A percentile compares a stretch with the other conserved stretches of the same genome.
phyloP scores from a whole-genome alignment of 1,140 invertebrate species.

The Helicorthomorpha holstii region DNA sequence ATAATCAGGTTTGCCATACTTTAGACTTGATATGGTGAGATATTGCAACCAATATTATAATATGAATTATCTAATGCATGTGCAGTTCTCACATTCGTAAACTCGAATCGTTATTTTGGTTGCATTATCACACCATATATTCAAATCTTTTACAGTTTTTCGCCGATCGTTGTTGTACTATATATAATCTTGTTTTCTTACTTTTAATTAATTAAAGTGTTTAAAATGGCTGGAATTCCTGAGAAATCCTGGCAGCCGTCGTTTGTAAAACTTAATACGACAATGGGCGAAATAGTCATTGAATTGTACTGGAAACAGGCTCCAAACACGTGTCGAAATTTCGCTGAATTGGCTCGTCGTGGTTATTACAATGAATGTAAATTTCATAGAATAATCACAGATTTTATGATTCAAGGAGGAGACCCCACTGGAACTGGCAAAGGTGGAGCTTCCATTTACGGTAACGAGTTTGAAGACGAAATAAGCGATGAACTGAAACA shows the following conservation, averaged over 20 bases:
- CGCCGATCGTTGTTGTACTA: too few relatives aligned
- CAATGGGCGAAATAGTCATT: constrained; percentile 80
- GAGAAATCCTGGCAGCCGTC: constrained; percentile 73
- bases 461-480: constrained; percentile 87
- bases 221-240: constrained; percentile 34
- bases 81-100: too few relatives aligned
- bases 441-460: constrained; percentile 93
- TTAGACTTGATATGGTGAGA: too few relatives aligned
- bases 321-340: constrained; percentile 87
- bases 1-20: too few relatives aligned
- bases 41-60: too few relatives aligned
- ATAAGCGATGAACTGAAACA: constrained; percentile 87
- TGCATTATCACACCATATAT: too few relatives aligned
- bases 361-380: constrained; percentile 93
- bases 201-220: too few relatives aligned
- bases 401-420: constrained; percentile 93
- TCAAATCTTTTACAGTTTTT: too few relatives aligned
- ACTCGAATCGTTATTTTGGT: too few relatives aligned
- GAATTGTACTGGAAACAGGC: constrained; percentile 98
- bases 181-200: too few relatives aligned
- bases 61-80: too few relatives aligned
- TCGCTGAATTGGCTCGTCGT: constrained; percentile 75
- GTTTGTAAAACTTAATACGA: constrained; percentile 58
- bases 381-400: constrained; percentile 87
- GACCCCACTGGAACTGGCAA: constrained; percentile 81